These are phyloP conservation scores for Alfaro cultratus DNA, from an alignment of 2,797 vertebrate genomes.

Conservation along the genomic window DNA sequence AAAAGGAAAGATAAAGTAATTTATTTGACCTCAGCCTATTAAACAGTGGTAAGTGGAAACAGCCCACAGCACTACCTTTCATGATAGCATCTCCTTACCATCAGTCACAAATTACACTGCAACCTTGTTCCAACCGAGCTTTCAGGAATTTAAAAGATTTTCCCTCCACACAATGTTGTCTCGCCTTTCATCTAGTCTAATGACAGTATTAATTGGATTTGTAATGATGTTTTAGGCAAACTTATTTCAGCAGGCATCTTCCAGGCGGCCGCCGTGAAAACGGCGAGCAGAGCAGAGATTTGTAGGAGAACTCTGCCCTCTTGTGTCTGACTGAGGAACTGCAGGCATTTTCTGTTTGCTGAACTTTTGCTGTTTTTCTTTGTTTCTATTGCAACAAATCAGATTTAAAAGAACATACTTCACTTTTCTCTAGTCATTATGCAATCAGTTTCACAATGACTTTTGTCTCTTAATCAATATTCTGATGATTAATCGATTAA, in stretches of 20 bases:
- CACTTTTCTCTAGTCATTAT: slow-evolving; percentile 4
- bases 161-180: slow-evolving; percentile 65
- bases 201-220: slow-evolving; percentile 79
- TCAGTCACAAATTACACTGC: slow-evolving; percentile 37
- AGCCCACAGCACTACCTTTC: slow-evolving; percentile 5
- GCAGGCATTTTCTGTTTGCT: slow-evolving; percentile 51
- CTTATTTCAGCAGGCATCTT: slow-evolving; percentile 76
- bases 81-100: slow-evolving; percentile 40
- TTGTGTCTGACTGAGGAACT: slow-evolving; percentile 73
- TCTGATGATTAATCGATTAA: neutral
- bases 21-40: neutral
- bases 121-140: slow-evolving; percentile 47
- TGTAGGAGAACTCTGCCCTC: slow-evolving; percentile 81
- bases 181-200: slow-evolving; percentile 69
- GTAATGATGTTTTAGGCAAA: slow-evolving; percentile 79
- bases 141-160: slow-evolving; percentile 66
- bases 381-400: neutral
- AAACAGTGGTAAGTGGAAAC: neutral
- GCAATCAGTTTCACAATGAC: neutral
- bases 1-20: slow-evolving; percentile 4
- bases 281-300: slow-evolving; percentile 58
- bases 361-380: slow-evolving; percentile 21
- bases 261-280: slow-evolving; percentile 65
- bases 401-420: neutral
- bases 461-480: neutral